Evolutionary conservation across 1,140 invertebrate species (phyloP).

Genomic region (Diplogasteroides magnus): DNA sequence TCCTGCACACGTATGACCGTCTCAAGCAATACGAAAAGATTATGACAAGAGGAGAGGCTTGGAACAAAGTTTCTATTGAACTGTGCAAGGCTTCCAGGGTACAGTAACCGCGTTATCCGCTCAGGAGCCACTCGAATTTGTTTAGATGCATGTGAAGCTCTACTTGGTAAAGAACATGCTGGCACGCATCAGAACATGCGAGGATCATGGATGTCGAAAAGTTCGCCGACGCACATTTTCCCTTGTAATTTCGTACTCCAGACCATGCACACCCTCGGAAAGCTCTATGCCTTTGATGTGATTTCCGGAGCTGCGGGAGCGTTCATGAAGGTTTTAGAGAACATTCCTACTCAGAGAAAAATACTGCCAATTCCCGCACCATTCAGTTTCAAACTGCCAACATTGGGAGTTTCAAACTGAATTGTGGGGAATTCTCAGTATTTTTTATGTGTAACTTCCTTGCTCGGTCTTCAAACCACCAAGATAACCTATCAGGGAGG

Average conservation of each 20-base stretch:
- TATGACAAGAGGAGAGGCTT: slow-evolving; percentile 34
- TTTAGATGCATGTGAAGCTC: slow-evolving; percentile 26
- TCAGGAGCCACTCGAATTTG: neutral
- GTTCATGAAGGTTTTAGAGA: slow-evolving; percentile 16
- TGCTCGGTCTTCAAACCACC: too few relatives aligned
- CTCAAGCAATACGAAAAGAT: slow-evolving; percentile 37
- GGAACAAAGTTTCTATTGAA: slow-evolving; percentile 46
- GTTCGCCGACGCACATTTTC: neutral
- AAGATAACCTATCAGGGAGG: slow-evolving; percentile 18
- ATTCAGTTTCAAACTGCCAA: too few relatives aligned
- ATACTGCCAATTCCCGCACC: too few relatives aligned
- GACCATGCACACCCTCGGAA: slow-evolving; percentile 5
- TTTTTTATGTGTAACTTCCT: neutral
- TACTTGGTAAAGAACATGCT: slow-evolving; percentile 42
- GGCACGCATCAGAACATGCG: slow-evolving; percentile 11
- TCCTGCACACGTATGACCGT: slow-evolving; percentile 36
- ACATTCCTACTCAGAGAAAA: too few relatives aligned
- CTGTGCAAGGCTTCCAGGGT: slow-evolving; percentile 40
- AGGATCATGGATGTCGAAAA: neutral
- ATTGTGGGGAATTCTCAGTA: too few relatives aligned
- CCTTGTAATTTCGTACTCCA: too few relatives aligned
- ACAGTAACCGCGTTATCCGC: slow-evolving; percentile 18
- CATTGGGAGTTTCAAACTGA: too few relatives aligned
- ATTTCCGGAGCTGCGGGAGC: slow-evolving; percentile 8
- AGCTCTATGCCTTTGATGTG: slow-evolving; percentile 22